phyloP scores from a whole-genome alignment of 2,888 invertebrate species.

The Andrena marginata region DNA sequence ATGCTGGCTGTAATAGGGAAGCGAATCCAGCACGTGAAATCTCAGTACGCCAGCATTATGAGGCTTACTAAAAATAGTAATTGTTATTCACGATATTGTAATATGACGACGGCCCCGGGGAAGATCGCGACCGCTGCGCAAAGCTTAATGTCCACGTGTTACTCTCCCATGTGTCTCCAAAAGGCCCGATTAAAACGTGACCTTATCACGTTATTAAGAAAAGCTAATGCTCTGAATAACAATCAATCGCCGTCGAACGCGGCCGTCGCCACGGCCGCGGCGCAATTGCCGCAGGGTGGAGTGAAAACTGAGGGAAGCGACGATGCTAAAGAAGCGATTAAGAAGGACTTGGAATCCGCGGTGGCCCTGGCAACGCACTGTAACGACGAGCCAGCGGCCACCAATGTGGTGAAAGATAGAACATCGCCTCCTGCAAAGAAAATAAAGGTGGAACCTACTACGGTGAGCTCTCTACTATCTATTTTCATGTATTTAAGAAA shows the following conservation, averaged over 20 bases:
- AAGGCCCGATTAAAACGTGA: slow-evolving; percentile 90
- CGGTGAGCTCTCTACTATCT: slow-evolving; percentile 16
- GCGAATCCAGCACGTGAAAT: slow-evolving; percentile 89
- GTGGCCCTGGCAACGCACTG: slow-evolving; percentile 88
- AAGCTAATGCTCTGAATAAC: slow-evolving; percentile 86
- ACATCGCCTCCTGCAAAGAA: slow-evolving; percentile 68
- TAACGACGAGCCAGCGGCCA: slow-evolving; percentile 85
- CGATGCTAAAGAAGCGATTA: slow-evolving; percentile 86
- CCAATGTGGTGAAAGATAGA: slow-evolving; percentile 66
- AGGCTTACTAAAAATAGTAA: slow-evolving; percentile 90
- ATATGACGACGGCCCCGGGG: slow-evolving; percentile 86
- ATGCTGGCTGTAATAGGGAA: slow-evolving; percentile 88
- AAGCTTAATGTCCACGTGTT: slow-evolving; percentile 88
- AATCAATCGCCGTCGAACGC: slow-evolving; percentile 68
- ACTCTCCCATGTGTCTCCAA: slow-evolving; percentile 93
- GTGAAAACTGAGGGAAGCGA: slow-evolving; percentile 72
- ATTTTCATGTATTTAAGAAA: neutral
- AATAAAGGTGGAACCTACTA: slow-evolving; percentile 77
- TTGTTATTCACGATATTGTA: slow-evolving; percentile 91
- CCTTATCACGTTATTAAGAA: slow-evolving; percentile 88
- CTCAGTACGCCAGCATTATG: slow-evolving; percentile 90
- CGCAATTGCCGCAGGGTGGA: slow-evolving; percentile 86
- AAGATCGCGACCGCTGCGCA: slow-evolving; percentile 85
- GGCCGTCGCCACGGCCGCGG: slow-evolving; percentile 20
- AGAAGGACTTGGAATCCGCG: slow-evolving; percentile 88